Evolutionary conservation across 2,113 vertebrate genomes (phyloP).

Genomic region (Collichthys lucidus): DNA sequence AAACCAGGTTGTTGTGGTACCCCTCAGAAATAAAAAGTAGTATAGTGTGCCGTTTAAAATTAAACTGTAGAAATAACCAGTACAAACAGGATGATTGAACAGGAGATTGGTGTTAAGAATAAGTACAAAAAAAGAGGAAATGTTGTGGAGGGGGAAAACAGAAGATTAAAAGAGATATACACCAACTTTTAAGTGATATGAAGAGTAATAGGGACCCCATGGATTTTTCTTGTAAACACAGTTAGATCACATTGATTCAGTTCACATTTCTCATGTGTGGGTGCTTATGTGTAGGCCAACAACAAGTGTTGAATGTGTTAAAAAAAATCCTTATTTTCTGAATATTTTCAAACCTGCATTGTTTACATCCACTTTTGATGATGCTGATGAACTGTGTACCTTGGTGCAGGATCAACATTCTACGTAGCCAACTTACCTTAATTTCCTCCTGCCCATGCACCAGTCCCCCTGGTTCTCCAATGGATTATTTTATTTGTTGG

Average conservation of each 20-base stretch:
- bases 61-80: neutral
- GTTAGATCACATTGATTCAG: neutral
- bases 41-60: too few relatives aligned
- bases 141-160: neutral
- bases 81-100: too few relatives aligned
- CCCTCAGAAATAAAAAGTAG: too few relatives aligned
- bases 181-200: neutral
- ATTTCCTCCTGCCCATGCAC: neutral
- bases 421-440: too few relatives aligned
- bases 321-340: neutral
- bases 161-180: neutral
- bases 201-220: neutral
- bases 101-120: neutral
- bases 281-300: neutral
- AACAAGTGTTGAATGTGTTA: neutral
- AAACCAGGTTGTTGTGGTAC: neutral
- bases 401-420: too few relatives aligned
- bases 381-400: neutral
- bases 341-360: neutral
- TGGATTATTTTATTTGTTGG: neutral
- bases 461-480: neutral
- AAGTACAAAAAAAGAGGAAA: neutral
- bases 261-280: neutral
- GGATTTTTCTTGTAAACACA: neutral
- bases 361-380: neutral